Conservation (phyloP, 2,888 invertebrate species). For the Chromoteleia sp. region DNA sequence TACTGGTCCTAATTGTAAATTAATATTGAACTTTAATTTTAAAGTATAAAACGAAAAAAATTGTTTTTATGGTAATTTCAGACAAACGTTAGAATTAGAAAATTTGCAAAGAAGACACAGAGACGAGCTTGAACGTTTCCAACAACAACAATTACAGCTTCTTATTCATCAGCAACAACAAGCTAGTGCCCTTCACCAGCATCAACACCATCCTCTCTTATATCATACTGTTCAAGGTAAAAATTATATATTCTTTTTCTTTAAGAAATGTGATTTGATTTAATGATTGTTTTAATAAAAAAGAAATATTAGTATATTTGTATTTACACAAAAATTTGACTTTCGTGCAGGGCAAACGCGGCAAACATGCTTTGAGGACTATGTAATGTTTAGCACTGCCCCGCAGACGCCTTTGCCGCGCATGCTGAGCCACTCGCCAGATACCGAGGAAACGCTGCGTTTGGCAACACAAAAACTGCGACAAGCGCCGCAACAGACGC, state of each 20-base stretch:
- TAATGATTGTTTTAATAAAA: not conserved
- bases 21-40: not conserved
- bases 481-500: conserved; percentile 76
- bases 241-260: too few species aligned
- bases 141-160: conserved; percentile 82
- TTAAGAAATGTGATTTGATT: too few species aligned
- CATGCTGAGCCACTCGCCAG: conserved; percentile 79
- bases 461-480: conserved; percentile 82
- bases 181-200: conserved; percentile 82
- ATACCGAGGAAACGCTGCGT: conserved; percentile 83
- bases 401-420: conserved; percentile 81
- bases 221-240: conserved; percentile 82
- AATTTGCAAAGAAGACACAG: conserved; percentile 84
- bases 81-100: conserved; percentile 85
- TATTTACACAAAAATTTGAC: not conserved
- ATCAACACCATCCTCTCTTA: conserved; percentile 82
- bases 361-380: conserved; percentile 81
- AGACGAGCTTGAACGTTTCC: conserved; percentile 83
- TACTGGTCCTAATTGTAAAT: too few species aligned
- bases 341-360: conserved; percentile 78
- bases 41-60: not conserved
- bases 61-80: conserved; percentile 57
- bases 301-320: not conserved
- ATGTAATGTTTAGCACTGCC: conserved; percentile 82
- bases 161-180: conserved; percentile 83